A percentile compares a stretch with the other conserved stretches of the same genome.
Conservation (phyloP, 1,140 invertebrate genomes). For the Drosophila takahashii region DNA sequence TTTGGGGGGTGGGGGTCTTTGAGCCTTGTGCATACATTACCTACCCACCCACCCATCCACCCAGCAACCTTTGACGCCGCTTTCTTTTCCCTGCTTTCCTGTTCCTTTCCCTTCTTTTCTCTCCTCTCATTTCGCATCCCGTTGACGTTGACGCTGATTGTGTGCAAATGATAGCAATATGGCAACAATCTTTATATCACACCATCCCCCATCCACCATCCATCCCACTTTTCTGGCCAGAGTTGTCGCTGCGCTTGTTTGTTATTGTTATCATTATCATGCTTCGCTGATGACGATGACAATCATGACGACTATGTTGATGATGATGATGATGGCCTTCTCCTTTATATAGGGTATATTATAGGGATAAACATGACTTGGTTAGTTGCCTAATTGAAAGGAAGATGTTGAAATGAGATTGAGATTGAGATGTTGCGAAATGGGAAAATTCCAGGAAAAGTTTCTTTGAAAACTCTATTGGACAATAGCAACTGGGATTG, state of each 20-base stretch:
- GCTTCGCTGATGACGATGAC: constrained; percentile 54
- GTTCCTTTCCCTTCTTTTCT: neutral
- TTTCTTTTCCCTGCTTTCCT: neutral
- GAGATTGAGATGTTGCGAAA: neutral
- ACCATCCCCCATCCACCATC: constrained; percentile 14
- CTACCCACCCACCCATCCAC: neutral
- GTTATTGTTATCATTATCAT: constrained; percentile 62
- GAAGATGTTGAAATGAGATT: neutral
- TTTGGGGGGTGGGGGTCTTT: neutral
- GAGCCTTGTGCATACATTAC: constrained; percentile 52
- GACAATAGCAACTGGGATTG: neutral
- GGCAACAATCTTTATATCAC: constrained; percentile 77
- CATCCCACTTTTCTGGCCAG: constrained; percentile 24
- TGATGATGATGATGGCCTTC: constrained; percentile 9
- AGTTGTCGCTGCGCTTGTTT: constrained; percentile 50
- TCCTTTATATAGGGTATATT: neutral
- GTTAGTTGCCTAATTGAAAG: constrained; percentile 35
- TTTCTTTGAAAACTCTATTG: neutral
- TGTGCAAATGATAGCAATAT: constrained; percentile 83
- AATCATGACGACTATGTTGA: constrained; percentile 17
- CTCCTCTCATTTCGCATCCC: constrained; percentile 29
- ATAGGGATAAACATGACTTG: constrained; percentile 15
- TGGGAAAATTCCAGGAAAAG: neutral
- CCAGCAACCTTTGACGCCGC: constrained; percentile 12
- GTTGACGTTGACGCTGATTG: constrained; percentile 64